A percentile compares a stretch with the other conserved stretches of the same genome.
phyloP scores from a whole-genome alignment of 1,140 invertebrate species.

The Sitophilus oryzae region DNA sequence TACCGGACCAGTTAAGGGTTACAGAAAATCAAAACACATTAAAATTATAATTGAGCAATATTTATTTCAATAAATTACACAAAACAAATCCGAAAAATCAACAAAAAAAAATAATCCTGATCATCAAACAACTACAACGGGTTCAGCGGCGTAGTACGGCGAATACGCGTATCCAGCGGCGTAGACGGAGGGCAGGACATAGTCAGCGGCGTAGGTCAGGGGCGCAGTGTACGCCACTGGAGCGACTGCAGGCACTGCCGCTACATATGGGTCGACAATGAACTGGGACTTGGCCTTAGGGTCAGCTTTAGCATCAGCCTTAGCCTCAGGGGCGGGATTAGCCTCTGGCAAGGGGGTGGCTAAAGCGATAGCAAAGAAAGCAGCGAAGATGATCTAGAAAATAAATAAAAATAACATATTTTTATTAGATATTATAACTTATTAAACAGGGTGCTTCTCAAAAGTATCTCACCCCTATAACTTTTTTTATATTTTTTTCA shows the following conservation, averaged over 20 bases:
- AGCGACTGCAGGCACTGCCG: conserved; percentile 9
- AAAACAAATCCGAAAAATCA: no score
- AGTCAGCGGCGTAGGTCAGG: conserved; percentile 23
- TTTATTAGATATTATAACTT: no score
- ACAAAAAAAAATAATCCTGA: no score
- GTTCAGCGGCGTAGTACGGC: conserved; percentile 15
- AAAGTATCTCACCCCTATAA: no score
- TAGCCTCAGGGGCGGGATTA: conserved; percentile 6
- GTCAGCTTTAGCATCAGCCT: conserved; percentile 2
- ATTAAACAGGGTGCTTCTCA: no score
- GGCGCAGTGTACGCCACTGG: conserved; percentile 21
- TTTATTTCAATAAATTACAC: no score
- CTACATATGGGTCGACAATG: conserved; percentile 8
- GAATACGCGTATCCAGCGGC: conserved; percentile 20
- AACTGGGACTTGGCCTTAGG: conserved; percentile 11
- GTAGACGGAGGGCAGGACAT: conserved; percentile 18
- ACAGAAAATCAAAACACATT: no score
- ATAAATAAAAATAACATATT: no score
- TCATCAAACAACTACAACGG: conserved; percentile 9
- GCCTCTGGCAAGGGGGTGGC: neutral
- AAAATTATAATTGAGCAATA: no score
- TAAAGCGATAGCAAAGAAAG: conserved; percentile 11
- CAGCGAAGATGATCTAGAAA: conserved; percentile 5
- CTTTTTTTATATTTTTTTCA: no score
- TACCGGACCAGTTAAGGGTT: no score